Evolutionary conservation across 37 sponge, comb jelly and placozoan species (phyloP).

Genomic region (Cliona cf. orientalis): DNA sequence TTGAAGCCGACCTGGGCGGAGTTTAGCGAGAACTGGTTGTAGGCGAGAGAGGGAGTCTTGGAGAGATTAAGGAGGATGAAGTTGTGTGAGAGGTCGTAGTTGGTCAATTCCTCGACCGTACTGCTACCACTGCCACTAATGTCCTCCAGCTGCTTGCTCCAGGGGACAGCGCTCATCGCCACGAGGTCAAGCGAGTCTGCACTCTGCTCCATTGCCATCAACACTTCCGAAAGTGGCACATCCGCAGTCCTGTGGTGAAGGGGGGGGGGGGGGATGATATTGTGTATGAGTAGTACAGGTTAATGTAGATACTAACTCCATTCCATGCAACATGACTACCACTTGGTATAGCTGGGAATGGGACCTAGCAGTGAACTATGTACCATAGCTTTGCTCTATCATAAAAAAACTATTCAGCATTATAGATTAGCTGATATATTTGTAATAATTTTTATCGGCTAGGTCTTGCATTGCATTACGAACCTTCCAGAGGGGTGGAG

Average conservation of each 20-base stretch:
- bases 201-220: conserved; percentile 41
- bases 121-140: not conserved
- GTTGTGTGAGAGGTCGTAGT: conserved; percentile 61
- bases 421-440: no score
- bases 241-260: conserved; percentile 8
- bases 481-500: not conserved
- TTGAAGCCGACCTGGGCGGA: conserved; percentile 72
- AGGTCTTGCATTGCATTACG: no score
- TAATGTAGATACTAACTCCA: not conserved
- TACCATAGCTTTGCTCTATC: no score
- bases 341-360: not conserved
- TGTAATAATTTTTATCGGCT: no score
- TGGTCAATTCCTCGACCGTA: not conserved
- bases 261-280: no score
- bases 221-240: conserved; percentile 60
- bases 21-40: conserved; percentile 61
- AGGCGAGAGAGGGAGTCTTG: conserved; percentile 20
- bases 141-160: conserved; percentile 43
- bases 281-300: no score
- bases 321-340: not conserved
- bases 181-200: conserved; percentile 30
- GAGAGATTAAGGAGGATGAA: conserved; percentile 71
- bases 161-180: conserved; percentile 48
- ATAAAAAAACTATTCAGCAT: no score
- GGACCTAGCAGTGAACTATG: no score